Conservation (phyloP, 1,140 invertebrate species). For the Drosophila sechellia region DNA sequence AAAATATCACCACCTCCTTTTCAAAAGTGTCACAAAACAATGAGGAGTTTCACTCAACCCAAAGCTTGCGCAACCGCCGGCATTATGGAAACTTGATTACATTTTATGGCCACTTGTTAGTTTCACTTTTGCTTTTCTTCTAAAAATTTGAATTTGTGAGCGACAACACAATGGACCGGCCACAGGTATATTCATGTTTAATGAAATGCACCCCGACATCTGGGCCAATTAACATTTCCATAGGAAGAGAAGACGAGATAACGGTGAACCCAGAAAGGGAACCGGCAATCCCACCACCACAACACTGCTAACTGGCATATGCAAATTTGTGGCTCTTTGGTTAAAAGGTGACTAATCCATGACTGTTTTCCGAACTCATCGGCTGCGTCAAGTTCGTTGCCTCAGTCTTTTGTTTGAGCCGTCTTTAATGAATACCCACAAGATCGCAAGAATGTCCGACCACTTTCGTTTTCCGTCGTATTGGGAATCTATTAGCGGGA, state of each 20-base stretch:
- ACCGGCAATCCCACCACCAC: conserved; percentile 5
- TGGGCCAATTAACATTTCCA: conserved; percentile 70
- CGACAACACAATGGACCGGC: conserved; percentile 36
- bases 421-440: conserved; percentile 16
- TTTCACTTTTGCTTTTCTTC: conserved; percentile 69
- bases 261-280: conserved; percentile 43
- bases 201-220: conserved; percentile 53
- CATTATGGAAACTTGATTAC: conserved; percentile 51
- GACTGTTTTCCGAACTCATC: conserved; percentile 58
- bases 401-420: conserved; percentile 56
- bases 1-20: not conserved
- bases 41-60: conserved; percentile 23
- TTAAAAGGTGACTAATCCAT: conserved; percentile 71
- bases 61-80: conserved; percentile 42
- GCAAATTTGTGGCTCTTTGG: conserved; percentile 48
- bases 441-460: not conserved
- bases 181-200: conserved; percentile 37
- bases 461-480: conserved; percentile 46
- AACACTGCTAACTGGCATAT: conserved; percentile 29
- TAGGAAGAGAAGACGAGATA: conserved; percentile 45
- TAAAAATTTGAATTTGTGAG: conserved; percentile 40
- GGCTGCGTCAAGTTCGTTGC: conserved; percentile 50
- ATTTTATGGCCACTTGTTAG: conserved; percentile 42
- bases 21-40: conserved; percentile 30
- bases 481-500: conserved; percentile 13